phyloP scores from a whole-genome alignment of 2,797 vertebrate genomes.

The Lophura swinhoii region DNA sequence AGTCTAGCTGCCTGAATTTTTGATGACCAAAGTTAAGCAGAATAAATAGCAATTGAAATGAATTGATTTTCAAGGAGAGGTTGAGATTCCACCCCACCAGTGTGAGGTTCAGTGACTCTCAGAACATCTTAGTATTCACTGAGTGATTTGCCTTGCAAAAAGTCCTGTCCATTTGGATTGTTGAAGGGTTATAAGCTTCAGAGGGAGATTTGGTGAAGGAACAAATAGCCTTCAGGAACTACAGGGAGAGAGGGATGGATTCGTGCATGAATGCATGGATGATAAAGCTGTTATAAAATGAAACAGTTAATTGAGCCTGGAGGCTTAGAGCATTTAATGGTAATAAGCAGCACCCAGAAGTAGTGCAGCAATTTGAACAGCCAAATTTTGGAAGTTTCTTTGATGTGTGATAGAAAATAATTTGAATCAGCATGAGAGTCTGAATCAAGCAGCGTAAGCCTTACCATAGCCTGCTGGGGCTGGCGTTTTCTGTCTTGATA shows the following conservation, averaged over 20 bases:
- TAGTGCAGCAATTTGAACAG: background rate
- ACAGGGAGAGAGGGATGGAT: background rate
- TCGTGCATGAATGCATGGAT: background rate
- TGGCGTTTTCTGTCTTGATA: conserved; percentile 22
- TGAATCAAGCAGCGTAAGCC: conserved; percentile 24
- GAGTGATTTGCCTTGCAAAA: background rate
- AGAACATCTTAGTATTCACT: background rate
- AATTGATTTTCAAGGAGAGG: background rate
- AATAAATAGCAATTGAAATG: background rate
- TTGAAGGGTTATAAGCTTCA: background rate
- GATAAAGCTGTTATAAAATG: conserved; percentile 36
- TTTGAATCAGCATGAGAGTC: conserved; percentile 50
- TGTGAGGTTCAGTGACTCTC: background rate
- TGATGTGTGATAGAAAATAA: conserved; percentile 58
- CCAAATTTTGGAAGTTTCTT: conserved; percentile 34
- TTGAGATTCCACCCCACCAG: background rate
- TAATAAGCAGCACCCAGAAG: conserved; percentile 42
- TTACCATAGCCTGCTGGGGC: background rate
- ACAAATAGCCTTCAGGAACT: background rate
- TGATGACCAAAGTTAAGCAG: background rate
- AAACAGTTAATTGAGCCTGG: conserved; percentile 40
- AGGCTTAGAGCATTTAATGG: conserved; percentile 11
- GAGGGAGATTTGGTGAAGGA: background rate
- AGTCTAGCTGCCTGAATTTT: background rate
- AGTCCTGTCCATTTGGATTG: background rate